Base-by-base conservation (phyloP, 2,797 vertebrate species). In the Oophaga sylvatica region DNA sequence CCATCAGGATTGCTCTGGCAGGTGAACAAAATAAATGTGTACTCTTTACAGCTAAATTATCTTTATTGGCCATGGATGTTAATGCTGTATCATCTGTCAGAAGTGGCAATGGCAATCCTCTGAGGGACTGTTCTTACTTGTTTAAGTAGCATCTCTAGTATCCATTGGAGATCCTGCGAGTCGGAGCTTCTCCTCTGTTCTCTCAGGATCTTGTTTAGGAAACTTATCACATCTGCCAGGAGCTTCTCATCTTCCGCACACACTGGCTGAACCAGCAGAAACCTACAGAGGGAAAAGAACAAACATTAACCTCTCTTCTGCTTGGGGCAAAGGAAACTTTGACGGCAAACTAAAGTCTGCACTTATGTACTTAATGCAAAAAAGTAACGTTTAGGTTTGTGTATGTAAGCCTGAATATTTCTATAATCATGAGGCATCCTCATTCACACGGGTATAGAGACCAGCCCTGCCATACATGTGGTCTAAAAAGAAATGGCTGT, bases 231-330 rank as follows among this genome's bases (percentile, higher is more conserved):
- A 91, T 96, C 97, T 91, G 96, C 95, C 19, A 99, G 93, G 90
- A 99, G 95, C 90, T 96, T 97, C 93, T 99, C 97, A 92, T 99
- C 98, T 90, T 99, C 96, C 10, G 89, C 90, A 90, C 96, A 96
- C 80, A 97, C 96, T 90, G 98, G 98, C 92, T 94, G 94, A 86
- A 99, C 97, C 92, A 96, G 97, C 73, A 99, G 93, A 96, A 99
- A 99, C 92, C 98, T 99, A 26, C 53, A 70, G 1, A 88, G 87
- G 2, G 79, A 29, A 92, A 91, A 91, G 59, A 86, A 90, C 59
- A 89, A 85, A 9, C 81, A 87, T 76, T 31, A 88, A 48, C 67
- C 71, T 22, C 56, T 73, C 63, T 13, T 56, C 57, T 84, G 87
- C 63, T 79, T 73, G n/a, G 56, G 81, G 76, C 80, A 68, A 78